phyloP scores from a whole-genome alignment of 2,113 vertebrate species.

The Solea solea region DNA sequence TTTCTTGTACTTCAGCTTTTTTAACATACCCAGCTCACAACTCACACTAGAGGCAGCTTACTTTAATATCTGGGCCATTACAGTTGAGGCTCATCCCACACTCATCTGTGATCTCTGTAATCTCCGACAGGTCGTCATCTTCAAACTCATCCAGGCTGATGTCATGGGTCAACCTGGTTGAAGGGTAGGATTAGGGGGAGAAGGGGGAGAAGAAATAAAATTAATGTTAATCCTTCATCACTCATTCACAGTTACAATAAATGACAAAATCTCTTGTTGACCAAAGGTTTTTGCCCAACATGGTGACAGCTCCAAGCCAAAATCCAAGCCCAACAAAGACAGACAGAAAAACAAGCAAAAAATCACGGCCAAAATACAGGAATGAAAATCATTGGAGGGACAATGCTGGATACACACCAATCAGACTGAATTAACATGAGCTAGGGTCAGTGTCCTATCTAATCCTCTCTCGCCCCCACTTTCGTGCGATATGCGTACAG shows the following conservation, averaged over 20 bases:
- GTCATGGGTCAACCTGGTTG: slow-evolving; percentile 93
- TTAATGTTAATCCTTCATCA: slow-evolving; percentile 21
- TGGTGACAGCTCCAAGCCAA: background rate
- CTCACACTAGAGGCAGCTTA: slow-evolving; percentile 49
- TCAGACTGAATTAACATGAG: background rate
- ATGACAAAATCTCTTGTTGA: slow-evolving; percentile 24
- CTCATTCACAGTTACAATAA: background rate
- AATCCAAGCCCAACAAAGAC: background rate
- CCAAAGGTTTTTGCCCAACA: background rate
- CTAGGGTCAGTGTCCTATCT: background rate
- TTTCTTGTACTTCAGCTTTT: background rate
- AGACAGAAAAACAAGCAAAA: too few relatives aligned
- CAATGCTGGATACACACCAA: too few relatives aligned
- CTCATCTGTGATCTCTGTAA: slow-evolving; percentile 92
- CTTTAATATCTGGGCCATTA: slow-evolving; percentile 88
- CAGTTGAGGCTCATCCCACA: slow-evolving; percentile 93
- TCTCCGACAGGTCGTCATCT: slow-evolving; percentile 97
- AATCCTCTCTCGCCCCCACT: too few relatives aligned
- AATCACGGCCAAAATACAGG: too few relatives aligned
- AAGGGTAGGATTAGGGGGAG: slow-evolving; percentile 20
- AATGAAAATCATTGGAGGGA: too few relatives aligned
- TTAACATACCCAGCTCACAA: background rate
- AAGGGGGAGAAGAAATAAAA: background rate
- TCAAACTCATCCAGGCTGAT: slow-evolving; percentile 98
- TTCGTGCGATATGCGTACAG: too few relatives aligned